Evolutionary conservation across 1,140 invertebrate species (phyloP).

Genomic region (Gonatopus flavifemur): DNA sequence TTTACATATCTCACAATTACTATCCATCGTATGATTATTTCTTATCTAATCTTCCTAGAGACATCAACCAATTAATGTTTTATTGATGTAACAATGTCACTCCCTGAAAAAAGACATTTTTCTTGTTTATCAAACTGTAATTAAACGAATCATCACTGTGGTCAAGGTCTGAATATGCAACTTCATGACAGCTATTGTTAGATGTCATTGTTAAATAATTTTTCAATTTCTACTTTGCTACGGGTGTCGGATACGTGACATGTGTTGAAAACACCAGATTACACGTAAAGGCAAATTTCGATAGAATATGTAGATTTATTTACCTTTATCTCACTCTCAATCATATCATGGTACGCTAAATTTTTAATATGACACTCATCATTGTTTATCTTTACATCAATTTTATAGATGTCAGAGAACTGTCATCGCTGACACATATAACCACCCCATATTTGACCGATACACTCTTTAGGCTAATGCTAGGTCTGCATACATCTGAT

Average conservation of each 20-base stretch:
- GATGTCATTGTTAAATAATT: background rate
- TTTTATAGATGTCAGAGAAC: constrained; percentile 31
- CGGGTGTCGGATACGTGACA: background rate
- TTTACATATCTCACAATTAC: background rate
- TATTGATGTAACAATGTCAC: background rate
- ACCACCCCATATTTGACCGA: constrained; percentile 23
- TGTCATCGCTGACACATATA: constrained; percentile 31
- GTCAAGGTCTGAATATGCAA: background rate
- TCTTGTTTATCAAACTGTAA: background rate
- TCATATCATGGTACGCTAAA: constrained; percentile 20
- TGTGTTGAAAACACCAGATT: background rate
- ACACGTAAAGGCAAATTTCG: background rate
- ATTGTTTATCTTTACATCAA: constrained; percentile 24
- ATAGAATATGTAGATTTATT: constrained; percentile 6
- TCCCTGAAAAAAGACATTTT: background rate
- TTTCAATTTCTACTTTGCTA: background rate
- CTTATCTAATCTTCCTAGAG: background rate
- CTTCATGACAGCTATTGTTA: background rate
- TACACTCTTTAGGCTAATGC: no score
- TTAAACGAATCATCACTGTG: background rate
- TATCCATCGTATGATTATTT: constrained; percentile 1
- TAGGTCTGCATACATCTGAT: no score
- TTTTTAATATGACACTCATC: constrained; percentile 28
- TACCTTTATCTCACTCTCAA: constrained; percentile 20
- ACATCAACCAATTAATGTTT: background rate